phyloP scores from a whole-genome alignment of 2,113 vertebrate species.

The Ellobius talpinus region DNA sequence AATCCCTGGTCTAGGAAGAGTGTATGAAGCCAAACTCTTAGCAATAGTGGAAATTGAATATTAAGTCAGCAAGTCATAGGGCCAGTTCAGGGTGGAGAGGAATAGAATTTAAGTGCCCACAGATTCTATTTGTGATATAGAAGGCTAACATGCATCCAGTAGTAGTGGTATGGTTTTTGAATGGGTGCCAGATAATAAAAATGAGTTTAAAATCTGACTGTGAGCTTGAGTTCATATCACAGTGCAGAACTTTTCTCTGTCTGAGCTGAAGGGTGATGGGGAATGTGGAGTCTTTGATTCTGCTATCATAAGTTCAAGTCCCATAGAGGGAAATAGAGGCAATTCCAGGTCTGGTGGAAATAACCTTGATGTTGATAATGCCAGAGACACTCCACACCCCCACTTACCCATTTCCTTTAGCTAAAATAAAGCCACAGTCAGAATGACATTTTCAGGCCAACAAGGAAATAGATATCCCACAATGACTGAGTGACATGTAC shows the following conservation, averaged over 20 bases:
- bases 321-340: neutral
- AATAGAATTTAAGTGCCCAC: constrained; percentile 29
- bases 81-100: constrained; percentile 39
- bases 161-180: constrained; percentile 46
- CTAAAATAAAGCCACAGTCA: neutral
- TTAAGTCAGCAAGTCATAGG: neutral
- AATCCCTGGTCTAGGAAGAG: neutral
- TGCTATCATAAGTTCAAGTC: neutral
- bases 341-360: neutral
- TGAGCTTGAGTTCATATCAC: neutral
- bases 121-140: neutral
- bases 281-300: neutral
- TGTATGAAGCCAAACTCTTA: constrained; percentile 49
- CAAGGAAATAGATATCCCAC: neutral
- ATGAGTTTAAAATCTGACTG: neutral
- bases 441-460: neutral
- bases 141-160: neutral
- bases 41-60: constrained; percentile 33
- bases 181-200: neutral
- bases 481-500: neutral
- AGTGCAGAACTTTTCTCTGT: neutral
- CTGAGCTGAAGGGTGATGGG: neutral
- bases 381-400: neutral
- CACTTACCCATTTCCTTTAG: neutral
- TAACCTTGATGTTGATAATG: neutral